Evolutionary conservation across 2,797 vertebrate genomes (phyloP).

Genomic region (Rhincodon typus): DNA sequence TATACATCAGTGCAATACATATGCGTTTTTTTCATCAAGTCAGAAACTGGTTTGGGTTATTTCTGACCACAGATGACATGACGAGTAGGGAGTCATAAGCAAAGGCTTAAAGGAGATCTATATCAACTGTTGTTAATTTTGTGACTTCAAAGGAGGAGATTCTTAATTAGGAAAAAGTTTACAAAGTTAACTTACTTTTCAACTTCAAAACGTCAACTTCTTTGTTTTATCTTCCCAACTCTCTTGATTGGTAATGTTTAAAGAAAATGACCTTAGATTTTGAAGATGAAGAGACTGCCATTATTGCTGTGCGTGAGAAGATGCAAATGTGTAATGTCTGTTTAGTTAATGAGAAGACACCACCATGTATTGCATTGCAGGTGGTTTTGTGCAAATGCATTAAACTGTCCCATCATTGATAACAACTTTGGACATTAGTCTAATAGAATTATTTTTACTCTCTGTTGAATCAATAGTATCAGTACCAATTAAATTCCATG

Average conservation of each 20-base stretch:
- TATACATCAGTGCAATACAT: background rate
- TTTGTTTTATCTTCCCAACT: background rate
- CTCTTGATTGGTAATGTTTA: background rate
- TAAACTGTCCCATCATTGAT: background rate
- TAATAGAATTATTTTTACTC: background rate
- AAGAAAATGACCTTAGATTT: background rate
- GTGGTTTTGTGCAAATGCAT: background rate
- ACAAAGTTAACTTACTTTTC: background rate
- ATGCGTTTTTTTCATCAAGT: background rate
- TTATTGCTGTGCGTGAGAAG: background rate
- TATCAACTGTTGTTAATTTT: background rate
- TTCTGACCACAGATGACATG: background rate
- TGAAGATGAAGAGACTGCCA: conserved; percentile 8
- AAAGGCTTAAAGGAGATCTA: background rate
- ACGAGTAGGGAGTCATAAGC: background rate
- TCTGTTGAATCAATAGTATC: background rate
- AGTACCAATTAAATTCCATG: background rate
- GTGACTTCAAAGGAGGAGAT: background rate
- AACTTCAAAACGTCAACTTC: background rate
- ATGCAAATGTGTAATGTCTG: background rate
- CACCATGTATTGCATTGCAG: background rate
- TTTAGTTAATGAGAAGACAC: conserved; percentile 10
- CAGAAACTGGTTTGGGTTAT: background rate
- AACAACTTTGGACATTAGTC: background rate
- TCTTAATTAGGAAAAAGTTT: background rate